Evolutionary conservation across 2,888 invertebrate species (phyloP).

Genomic region (Leucoma salicis): DNA sequence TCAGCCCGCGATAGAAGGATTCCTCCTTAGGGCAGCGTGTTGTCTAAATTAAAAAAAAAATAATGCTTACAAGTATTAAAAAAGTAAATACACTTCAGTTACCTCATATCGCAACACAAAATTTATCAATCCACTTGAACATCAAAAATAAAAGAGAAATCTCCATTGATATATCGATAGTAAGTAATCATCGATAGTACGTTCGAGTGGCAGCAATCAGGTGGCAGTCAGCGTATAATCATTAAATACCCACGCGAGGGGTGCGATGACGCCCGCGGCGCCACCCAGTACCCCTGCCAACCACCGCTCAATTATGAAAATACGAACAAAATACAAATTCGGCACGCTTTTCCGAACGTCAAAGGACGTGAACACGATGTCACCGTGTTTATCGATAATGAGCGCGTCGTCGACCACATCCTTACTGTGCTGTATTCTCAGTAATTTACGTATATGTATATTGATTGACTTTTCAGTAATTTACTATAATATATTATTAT

Average conservation of each 20-base stretch:
- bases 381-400: conserved; percentile 57
- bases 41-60: no score
- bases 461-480: conserved; percentile 28
- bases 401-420: conserved; percentile 44
- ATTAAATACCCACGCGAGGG: conserved; percentile 80
- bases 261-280: conserved; percentile 73
- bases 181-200: conserved; percentile 57
- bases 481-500: not conserved
- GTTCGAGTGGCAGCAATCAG: conserved; percentile 69
- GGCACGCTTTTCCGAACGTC: conserved; percentile 56
- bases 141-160: conserved; percentile 16
- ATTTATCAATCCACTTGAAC: conserved; percentile 15
- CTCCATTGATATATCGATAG: conserved; percentile 50
- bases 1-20: no score
- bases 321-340: conserved; percentile 81
- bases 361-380: conserved; percentile 48
- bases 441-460: conserved; percentile 19
- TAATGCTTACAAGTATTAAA: not conserved
- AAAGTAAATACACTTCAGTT: not conserved
- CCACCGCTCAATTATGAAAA: conserved; percentile 80
- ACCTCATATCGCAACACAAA: not conserved
- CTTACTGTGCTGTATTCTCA: conserved; percentile 39
- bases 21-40: no score
- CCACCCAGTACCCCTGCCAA: conserved; percentile 50
- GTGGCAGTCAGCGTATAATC: conserved; percentile 82